Base-by-base conservation (phyloP, 2,888 invertebrate species). In the Pristionchus maxplancki region DNA sequence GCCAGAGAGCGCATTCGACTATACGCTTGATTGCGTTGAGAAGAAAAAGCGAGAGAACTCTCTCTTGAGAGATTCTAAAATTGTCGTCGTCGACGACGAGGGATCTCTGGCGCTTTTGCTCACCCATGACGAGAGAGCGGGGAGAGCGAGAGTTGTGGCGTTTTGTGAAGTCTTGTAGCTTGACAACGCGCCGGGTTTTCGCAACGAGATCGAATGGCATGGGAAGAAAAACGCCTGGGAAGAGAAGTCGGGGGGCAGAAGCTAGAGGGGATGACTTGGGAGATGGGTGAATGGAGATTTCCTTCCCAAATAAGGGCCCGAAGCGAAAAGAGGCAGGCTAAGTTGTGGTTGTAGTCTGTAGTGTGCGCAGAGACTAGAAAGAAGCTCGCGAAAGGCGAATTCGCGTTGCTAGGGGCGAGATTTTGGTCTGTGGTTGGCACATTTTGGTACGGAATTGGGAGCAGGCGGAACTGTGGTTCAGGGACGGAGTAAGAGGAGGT, bases 301-400 rank as follows among this genome's bases (percentile, higher is more conserved):
- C 17, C 71, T 74, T 9, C 37, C 37, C 24, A 24, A 6, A 24
- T 9, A 37, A n/a, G 58, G n/a, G 58, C 58, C 3, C n/a, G n/a
- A 58, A 20, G 4, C 4, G 20, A 24, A 1, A 6, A 20, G 53
- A n/a, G n/a, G n/a, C n/a, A n/a, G n/a, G n/a, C n/a, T n/a, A n/a
- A n/a, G n/a, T n/a, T n/a, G n/a, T n/a, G n/a, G n/a, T 20, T 82
- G 82, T 34, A n/a, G 83, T 62, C 9, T 78, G 48, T 78, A 48
- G 78, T 34, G 44, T n/a, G 78, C 9, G 44, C n/a, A 78, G 78
- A 78, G 15, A n/a, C 78, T 78, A 78, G 48, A 20, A 78, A 13
- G 11, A 13, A 31, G 64, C 9, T 15, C 31, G 64, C n/a, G n/a
- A 11, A 13, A 64, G 4, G 31, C 64, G 28, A 31, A 15, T n/a